Conservation (phyloP, 2,888 invertebrate genomes). For the Cheilosia urbana region DNA sequence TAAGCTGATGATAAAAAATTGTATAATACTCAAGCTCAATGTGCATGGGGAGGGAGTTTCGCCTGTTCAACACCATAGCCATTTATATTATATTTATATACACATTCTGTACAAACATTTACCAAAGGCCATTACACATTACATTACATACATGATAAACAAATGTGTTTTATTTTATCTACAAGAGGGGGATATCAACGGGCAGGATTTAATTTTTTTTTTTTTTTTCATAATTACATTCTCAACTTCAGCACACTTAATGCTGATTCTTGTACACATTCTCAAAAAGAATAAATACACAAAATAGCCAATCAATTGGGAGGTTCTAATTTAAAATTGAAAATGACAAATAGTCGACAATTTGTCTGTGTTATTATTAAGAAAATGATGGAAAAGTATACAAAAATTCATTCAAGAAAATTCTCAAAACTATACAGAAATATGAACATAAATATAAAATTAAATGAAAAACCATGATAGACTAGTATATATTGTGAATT, state of each 20-base stretch:
- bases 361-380: constrained; percentile 43
- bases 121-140: constrained; percentile 68
- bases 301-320: constrained; percentile 54
- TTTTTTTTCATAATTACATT: constrained; percentile 45
- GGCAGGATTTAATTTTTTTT: constrained; percentile 35
- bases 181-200: constrained; percentile 65
- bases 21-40: constrained; percentile 55
- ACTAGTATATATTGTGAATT: constrained; percentile 68
- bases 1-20: constrained; percentile 45
- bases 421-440: constrained; percentile 30
- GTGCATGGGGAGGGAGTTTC: constrained; percentile 62
- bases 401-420: constrained; percentile 56
- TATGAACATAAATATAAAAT: constrained; percentile 16
- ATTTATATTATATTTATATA: constrained; percentile 57
- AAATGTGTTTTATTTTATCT: constrained; percentile 23
- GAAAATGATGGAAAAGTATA: constrained; percentile 29
- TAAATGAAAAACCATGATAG: constrained; percentile 20
- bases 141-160: constrained; percentile 56
- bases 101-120: constrained; percentile 70
- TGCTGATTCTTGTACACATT: constrained; percentile 72
- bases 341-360: constrained; percentile 42
- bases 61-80: constrained; percentile 62
- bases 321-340: constrained; percentile 25
- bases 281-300: constrained; percentile 42
- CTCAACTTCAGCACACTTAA: constrained; percentile 74